These are phyloP conservation scores for Marmota monax DNA, from an alignment of 2,113 vertebrate genomes.

Conservation along the genomic window DNA sequence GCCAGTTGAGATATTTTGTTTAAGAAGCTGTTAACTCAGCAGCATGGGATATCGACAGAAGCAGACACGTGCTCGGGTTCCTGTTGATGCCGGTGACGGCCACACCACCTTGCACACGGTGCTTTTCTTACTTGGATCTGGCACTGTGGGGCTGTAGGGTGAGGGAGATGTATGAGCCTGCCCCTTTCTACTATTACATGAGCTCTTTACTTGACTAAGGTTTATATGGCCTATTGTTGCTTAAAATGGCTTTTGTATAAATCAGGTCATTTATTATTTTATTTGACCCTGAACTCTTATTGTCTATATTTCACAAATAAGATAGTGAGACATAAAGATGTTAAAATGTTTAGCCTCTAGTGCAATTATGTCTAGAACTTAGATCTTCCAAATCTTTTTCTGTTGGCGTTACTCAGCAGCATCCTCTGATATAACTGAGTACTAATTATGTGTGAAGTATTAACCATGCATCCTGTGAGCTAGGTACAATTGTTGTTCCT, in stretches of 20 bases:
- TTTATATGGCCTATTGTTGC: neutral
- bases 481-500: too few species aligned
- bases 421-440: neutral
- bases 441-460: neutral
- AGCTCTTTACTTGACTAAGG: neutral
- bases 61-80: neutral
- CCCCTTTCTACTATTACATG: neutral
- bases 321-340: neutral
- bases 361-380: neutral
- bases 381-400: neutral
- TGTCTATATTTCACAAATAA: neutral
- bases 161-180: accelerated
- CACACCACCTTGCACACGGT: accelerated
- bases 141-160: too few species aligned
- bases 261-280: neutral
- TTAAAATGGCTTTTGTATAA: neutral
- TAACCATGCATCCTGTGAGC: neutral
- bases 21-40: neutral
- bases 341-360: neutral
- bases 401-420: neutral
- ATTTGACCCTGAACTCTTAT: neutral
- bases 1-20: neutral
- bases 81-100: neutral
- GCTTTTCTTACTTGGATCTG: neutral
- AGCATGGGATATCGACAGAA: accelerated